Conservation (phyloP, 2,113 vertebrate genomes). For the Cryptotis parvus region DNA sequence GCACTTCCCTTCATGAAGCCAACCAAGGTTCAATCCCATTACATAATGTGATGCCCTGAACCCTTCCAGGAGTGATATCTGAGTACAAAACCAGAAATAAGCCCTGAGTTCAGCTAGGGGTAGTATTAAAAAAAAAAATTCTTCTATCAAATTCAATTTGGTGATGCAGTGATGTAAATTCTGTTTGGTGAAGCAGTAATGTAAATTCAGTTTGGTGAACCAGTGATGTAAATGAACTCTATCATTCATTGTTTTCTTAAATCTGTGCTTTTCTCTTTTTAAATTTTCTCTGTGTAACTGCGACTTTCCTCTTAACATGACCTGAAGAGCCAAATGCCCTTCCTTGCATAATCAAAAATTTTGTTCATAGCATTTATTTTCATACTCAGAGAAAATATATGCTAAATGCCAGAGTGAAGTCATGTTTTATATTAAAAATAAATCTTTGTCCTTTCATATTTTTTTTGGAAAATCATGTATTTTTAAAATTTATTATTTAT, state of each 20-base stretch:
- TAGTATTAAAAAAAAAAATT: neutral
- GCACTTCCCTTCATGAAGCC: too few relatives aligned
- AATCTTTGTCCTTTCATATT: neutral
- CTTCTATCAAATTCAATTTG: neutral
- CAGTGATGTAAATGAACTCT: neutral
- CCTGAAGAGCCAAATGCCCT: neutral
- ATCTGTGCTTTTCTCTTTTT: constrained; percentile 34
- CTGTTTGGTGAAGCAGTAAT: neutral
- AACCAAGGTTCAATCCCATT: too few relatives aligned
- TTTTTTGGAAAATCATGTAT: too few relatives aligned
- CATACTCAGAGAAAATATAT: constrained; percentile 19
- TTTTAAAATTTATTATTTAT: too few relatives aligned
- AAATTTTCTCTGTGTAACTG: neutral
- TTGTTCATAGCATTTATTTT: neutral
- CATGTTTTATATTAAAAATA: neutral
- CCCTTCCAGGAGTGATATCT: too few relatives aligned
- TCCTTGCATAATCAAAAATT: neutral
- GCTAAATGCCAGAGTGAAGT: constrained; percentile 2
- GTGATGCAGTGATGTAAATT: neutral
- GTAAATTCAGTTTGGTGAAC: neutral
- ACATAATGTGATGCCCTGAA: too few relatives aligned
- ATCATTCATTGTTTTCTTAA: neutral
- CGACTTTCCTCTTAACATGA: neutral
- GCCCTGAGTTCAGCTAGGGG: too few relatives aligned
- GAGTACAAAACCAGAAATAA: too few relatives aligned